Evolutionary conservation across 92 coral and sea anemone genomes (phyloP).

Genomic region (Parazoanthus swiftii): DNA sequence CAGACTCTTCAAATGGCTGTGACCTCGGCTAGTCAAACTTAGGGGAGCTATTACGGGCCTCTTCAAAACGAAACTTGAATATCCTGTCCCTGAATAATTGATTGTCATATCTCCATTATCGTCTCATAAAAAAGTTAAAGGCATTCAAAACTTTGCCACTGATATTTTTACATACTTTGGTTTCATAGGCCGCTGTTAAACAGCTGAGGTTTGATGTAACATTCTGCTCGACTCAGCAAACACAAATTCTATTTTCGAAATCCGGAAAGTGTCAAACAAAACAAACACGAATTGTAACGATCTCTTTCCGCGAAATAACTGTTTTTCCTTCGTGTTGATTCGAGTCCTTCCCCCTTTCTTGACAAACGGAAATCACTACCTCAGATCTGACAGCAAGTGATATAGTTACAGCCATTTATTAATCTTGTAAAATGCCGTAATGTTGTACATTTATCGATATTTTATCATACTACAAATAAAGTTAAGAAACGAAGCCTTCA

Average conservation of each 20-base stretch:
- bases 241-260: background rate
- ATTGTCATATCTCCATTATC: conserved; percentile 9
- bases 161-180: background rate
- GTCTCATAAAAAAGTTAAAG: background rate
- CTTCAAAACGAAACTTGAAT: conserved; percentile 36
- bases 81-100: conserved; percentile 31
- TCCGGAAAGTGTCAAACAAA: conserved; percentile 8
- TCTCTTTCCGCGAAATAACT: conserved; percentile 9
- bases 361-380: conserved; percentile 41
- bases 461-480: conserved; percentile 39
- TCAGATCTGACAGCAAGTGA: conserved; percentile 32
- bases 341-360: background rate
- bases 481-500: conserved; percentile 15
- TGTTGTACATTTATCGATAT: conserved; percentile 37
- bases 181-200: background rate
- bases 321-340: conserved; percentile 29
- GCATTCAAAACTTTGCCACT: background rate
- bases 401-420: conserved; percentile 28
- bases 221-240: background rate
- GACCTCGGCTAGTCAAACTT: conserved; percentile 21
- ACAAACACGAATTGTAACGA: conserved; percentile 14
- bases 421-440: conserved; percentile 18
- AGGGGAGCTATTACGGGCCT: conserved; percentile 30
- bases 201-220: background rate
- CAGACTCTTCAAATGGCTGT: conserved; percentile 26